A percentile compares a stretch with the other conserved stretches of the same genome.
Conservation (phyloP, 2,113 vertebrate genomes). For the Pomatostomus ruficeps region DNA sequence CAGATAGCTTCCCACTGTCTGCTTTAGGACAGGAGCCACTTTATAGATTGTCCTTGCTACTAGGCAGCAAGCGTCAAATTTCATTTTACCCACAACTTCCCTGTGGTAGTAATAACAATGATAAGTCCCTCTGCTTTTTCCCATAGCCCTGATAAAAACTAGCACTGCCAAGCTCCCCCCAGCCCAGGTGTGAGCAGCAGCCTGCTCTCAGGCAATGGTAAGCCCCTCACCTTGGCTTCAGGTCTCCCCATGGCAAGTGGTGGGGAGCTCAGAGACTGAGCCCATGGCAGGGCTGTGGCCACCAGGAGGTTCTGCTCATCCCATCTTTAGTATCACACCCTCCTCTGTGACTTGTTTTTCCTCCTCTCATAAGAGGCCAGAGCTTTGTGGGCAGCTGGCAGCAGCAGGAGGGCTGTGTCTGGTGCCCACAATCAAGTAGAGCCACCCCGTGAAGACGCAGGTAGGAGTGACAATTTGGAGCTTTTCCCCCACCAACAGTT, state of each 20-base stretch:
- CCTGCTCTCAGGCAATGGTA: accelerated
- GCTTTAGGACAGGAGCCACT: neutral
- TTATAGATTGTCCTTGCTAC: neutral
- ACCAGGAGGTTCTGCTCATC: neutral
- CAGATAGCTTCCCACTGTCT: neutral
- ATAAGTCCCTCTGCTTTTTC: neutral
- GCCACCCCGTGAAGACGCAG: accelerated
- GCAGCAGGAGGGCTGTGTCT: accelerated
- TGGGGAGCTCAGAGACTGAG: neutral
- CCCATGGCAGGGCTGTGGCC: neutral
- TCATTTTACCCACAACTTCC: neutral
- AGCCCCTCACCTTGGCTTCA: neutral
- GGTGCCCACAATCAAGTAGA: neutral
- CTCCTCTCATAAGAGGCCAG: neutral
- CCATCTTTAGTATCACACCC: neutral
- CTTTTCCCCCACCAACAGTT: neutral
- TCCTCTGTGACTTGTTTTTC: accelerated
- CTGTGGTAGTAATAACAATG: neutral
- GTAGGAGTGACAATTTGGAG: neutral
- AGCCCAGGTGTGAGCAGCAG: neutral
- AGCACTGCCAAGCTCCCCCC: neutral
- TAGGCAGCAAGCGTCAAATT: neutral
- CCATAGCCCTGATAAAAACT: neutral
- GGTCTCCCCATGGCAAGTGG: neutral
- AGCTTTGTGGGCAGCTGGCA: neutral